Evolutionary conservation across 2,888 invertebrate genomes (phyloP), one percentile per base, ranked within the genome.

Genomic region (Listrodromus nycthemerus): DNA sequence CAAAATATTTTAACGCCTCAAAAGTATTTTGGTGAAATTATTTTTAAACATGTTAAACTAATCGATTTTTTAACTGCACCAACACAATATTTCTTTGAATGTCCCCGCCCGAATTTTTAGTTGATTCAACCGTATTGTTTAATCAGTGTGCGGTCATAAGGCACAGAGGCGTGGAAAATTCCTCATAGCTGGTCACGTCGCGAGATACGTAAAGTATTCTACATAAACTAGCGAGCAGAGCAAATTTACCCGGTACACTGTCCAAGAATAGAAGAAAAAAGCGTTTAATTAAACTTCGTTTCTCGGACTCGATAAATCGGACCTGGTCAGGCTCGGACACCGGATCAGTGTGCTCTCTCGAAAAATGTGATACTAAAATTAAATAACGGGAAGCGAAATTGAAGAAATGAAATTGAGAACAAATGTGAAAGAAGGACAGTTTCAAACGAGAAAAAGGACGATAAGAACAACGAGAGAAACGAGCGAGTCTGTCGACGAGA

Each of bases 221-320:
- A 86, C 89, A 88, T 87, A 63, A 76, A 63, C 55, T 45, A 73
- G 50, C 63, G 50, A 88, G 82, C 86, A 85, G 87, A 88, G 87
- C 88, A 87, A 82, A 87, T 88, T 90, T 84, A 86, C 87, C 88
- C 88, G 89, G 87, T 88, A 86, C 89, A 87, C 16, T 19, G 48
- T 24, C 21, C 24, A 48, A 27, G 33, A 3, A 63, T 37, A 48
- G 30, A 52, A 21, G 58, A 27, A 55, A 48, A 37, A 37, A 1
- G 37, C 10, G 10, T 50, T 37, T 4, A 33, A 37, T 21, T 45
- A 37, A 50, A 69, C 58, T 52, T 74, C 58, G 48, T 30, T 33
- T 33, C 13, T 58, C 37, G 61, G 37, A 27, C 55, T 24, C 30
- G 67, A 58, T 27, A 16, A n/a, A 61, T 13, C 50, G 69, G 19